A percentile compares a stretch with the other conserved stretches of the same genome.
Evolutionary conservation across 2,888 invertebrate species (phyloP).

Genomic region (Ganaspis brasiliensis): DNA sequence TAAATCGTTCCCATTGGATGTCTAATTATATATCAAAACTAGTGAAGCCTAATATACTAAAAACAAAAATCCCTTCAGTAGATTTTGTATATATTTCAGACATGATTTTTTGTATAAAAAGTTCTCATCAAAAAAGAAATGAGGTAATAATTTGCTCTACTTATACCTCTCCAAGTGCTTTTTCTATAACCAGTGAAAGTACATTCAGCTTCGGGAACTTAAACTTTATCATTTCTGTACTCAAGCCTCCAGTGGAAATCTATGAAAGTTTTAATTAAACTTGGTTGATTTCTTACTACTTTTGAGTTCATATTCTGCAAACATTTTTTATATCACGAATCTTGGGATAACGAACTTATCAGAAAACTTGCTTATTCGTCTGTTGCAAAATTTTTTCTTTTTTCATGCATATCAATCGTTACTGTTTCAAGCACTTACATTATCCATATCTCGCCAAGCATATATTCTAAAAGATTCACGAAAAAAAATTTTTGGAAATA

Average conservation of each 20-base stretch:
- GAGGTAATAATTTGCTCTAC: too few species aligned
- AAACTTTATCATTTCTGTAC: neutral
- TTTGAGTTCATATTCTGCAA: neutral
- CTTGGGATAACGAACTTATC: neutral
- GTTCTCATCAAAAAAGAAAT: too few species aligned
- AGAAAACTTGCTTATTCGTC: neutral
- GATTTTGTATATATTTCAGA: too few species aligned
- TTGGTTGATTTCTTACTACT: conserved; percentile 2
- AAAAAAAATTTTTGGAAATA: too few species aligned
- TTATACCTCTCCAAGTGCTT: neutral
- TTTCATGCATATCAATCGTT: neutral
- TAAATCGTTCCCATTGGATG: too few species aligned
- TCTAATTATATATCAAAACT: too few species aligned
- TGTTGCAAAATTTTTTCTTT: neutral
- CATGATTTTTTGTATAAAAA: too few species aligned
- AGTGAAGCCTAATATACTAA: too few species aligned
- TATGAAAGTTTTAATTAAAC: conserved; percentile 4
- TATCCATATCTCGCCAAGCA: too few species aligned
- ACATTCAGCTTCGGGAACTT: neutral
- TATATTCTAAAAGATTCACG: too few species aligned
- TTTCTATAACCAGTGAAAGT: neutral
- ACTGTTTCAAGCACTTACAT: too few species aligned
- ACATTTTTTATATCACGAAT: neutral
- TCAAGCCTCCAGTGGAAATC: neutral
- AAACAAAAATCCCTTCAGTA: too few species aligned